These are phyloP conservation scores for Hedychridium roseum DNA, from an alignment of 2,888 invertebrate genomes.

Conservation along the genomic window DNA sequence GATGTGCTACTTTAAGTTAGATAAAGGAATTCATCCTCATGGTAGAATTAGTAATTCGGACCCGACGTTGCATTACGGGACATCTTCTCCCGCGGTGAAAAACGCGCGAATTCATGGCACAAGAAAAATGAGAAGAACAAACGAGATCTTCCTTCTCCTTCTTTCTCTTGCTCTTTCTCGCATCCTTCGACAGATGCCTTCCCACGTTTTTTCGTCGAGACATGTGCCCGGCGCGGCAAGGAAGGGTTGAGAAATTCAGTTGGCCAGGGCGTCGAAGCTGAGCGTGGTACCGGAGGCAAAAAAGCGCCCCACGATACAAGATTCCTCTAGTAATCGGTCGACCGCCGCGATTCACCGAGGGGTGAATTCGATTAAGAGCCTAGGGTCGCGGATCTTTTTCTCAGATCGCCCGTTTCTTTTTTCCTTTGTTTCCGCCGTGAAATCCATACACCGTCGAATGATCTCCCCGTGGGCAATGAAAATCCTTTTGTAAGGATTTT, in stretches of 20 bases:
- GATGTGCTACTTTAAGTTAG: too few relatives aligned
- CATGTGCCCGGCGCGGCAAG: constrained; percentile 54
- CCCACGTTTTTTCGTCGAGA: constrained; percentile 56
- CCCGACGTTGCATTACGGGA: too few relatives aligned
- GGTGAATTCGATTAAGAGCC: constrained; percentile 59
- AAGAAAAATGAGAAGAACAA: too few relatives aligned
- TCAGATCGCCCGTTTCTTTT: constrained; percentile 22
- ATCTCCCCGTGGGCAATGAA: constrained; percentile 1
- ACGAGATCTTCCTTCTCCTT: too few relatives aligned
- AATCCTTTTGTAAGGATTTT: constrained; percentile 5
- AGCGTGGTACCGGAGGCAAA: constrained; percentile 33
- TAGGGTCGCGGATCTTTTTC: constrained; percentile 30
- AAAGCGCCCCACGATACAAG: constrained; percentile 47
- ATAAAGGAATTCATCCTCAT: too few relatives aligned
- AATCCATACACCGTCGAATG: too few relatives aligned
- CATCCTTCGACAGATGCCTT: constrained; percentile 59
- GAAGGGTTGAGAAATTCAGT: constrained; percentile 57
- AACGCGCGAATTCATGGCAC: too few relatives aligned
- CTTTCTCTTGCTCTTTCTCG: too few relatives aligned
- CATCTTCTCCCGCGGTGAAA: too few relatives aligned
- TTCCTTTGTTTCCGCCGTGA: too few relatives aligned
- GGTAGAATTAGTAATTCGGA: too few relatives aligned
- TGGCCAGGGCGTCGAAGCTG: constrained; percentile 27
- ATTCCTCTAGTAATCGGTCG: constrained; percentile 42
- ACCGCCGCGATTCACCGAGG: constrained; percentile 40